Evolutionary conservation across 2,113 vertebrate species (phyloP).

Genomic region (Chiloscyllium plagiosum): DNA sequence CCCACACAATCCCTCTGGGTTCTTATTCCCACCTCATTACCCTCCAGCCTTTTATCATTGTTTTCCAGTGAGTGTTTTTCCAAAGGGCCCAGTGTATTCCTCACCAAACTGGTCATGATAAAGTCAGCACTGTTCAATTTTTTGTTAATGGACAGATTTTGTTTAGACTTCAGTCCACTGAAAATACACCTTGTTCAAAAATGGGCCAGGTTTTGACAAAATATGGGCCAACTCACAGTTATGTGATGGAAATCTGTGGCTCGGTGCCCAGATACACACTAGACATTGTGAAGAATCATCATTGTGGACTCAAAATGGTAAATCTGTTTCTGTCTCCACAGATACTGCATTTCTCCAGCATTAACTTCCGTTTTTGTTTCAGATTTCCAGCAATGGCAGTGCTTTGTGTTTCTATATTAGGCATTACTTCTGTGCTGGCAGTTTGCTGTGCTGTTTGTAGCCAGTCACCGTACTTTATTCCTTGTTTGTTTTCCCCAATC

Average conservation of each 20-base stretch:
- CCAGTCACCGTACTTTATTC: not conserved
- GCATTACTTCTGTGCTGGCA: not conserved
- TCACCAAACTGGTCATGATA: not conserved
- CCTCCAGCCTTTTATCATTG: not conserved
- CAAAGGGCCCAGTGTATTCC: not conserved
- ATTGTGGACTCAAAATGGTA: no score
- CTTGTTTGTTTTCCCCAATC: not conserved
- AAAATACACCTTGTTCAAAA: not conserved
- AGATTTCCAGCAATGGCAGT: no score
- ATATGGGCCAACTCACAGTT: not conserved
- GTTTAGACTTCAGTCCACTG: no score
- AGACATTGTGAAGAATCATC: no score
- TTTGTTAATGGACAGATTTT: no score
- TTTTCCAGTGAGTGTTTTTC: not conserved
- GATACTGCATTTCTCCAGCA: no score
- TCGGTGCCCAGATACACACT: not conserved
- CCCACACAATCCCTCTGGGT: not conserved
- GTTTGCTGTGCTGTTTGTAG: not conserved
- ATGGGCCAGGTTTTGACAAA: not conserved
- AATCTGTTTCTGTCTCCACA: no score
- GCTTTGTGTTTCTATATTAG: no score
- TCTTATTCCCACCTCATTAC: not conserved
- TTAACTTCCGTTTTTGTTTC: no score
- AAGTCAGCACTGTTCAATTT: not conserved
- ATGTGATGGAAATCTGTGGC: not conserved